Evolutionary conservation across 2,113 vertebrate species (phyloP), one percentile per base, ranked within the genome.

Genomic region (Dromiciops gliroides): DNA sequence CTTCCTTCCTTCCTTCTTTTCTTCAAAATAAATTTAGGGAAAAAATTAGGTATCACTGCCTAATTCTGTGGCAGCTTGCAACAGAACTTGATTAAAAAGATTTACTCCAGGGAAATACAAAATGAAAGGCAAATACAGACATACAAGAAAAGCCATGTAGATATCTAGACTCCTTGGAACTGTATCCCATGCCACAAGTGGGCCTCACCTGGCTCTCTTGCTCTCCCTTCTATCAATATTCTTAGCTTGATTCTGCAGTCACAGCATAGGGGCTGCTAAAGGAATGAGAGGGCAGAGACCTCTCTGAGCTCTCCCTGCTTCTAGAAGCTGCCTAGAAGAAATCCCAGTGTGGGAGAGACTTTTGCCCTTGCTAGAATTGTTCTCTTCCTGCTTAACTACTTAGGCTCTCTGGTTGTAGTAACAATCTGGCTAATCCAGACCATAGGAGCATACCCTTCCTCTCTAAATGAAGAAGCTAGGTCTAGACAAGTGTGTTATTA

Each of bases 1-100:
- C 12, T 2, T 53, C 48, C 50, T 8, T 0, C 0, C 49, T 8
- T 5, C 50, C 51, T n/a, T 25, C 0, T 5, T 31, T 22, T 12
- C 1, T 24, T 12, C 44, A 3, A 37, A 37, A 14, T 67, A 67
- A 0, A 67, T 67, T 67, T 37, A 37, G 3, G 10, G 16, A 14
- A 37, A 67, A 0, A 67, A 37, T 67, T 37, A 37, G 3, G 10
- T 37, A 67, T 14, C 60, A 67, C 3, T 67, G 12, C 60, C 31
- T 37, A 67, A 16, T 16, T 4, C 31, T 60, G 56, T 60, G 26
- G 11, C 31, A 37, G 28, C 60, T 67, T 37, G 31, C 0, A 37
- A 31, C 4, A 16, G 31, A 67, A 31, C 12, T 67, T 67, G 31
- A 37, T 67, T 16, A 31, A 16, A 37, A 67, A 37, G 60, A 67